phyloP scores from a whole-genome alignment of 2,797 vertebrate species.

The Melanogrammus aeglefinus region DNA sequence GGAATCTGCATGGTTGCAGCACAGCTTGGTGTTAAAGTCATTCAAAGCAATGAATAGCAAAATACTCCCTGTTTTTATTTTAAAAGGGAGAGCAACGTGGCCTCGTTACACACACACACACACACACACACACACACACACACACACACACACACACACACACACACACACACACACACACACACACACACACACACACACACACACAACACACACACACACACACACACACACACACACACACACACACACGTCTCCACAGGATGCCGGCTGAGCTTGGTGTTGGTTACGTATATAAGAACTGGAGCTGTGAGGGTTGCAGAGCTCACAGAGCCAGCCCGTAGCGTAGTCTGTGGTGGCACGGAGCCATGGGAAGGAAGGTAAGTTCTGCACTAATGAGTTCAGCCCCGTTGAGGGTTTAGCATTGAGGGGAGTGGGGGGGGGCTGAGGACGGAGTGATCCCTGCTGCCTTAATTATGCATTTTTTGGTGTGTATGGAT shows the following conservation, averaged over 20 bases:
- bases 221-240: not conserved
- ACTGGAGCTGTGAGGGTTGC: conserved; percentile 11
- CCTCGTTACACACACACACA: not conserved
- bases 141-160: not conserved
- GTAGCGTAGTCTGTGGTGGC: conserved; percentile 31
- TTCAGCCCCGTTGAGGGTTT: not conserved
- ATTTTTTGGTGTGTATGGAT: not conserved
- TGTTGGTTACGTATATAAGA: conserved; percentile 22
- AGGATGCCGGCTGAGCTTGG: conserved; percentile 12
- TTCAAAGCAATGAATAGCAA: too few relatives aligned
- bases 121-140: not conserved
- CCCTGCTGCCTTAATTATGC: not conserved
- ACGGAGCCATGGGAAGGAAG: conserved; percentile 30
- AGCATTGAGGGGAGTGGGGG: not conserved
- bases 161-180: not conserved
- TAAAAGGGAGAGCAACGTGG: too few relatives aligned
- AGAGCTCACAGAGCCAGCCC: conserved; percentile 21
- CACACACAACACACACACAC: not conserved
- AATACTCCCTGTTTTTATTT: too few relatives aligned
- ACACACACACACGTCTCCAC: conserved; percentile 26
- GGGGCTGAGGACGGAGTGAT: not conserved
- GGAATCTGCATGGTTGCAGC: conserved; percentile 37
- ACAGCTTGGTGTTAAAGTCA: not conserved
- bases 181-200: not conserved
- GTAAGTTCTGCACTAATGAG: not conserved